A percentile compares a stretch with the other conserved stretches of the same genome.
These are phyloP conservation scores for Drosophila aldrichi DNA, from an alignment of 2,888 invertebrate genomes.

Conservation along the genomic window DNA sequence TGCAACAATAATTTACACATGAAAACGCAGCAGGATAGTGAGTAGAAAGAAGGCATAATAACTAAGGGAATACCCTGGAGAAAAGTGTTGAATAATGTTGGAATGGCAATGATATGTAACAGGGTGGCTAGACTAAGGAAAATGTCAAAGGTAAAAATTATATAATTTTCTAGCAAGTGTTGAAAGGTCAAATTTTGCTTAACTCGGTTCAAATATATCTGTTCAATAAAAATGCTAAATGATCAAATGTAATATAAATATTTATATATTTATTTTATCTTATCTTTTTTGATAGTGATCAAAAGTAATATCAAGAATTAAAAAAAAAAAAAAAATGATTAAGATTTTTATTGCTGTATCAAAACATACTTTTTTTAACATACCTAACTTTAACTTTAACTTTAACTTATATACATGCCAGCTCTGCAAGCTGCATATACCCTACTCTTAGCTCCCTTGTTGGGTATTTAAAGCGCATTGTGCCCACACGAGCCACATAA, in stretches of 20 bases:
- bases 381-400: too few relatives aligned
- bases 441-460: background rate
- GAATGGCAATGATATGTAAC: background rate
- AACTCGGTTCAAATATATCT: too few relatives aligned
- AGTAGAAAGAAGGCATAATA: background rate
- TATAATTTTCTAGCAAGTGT: too few relatives aligned
- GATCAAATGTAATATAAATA: too few relatives aligned
- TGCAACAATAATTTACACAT: constrained; percentile 61
- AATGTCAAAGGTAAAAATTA: background rate
- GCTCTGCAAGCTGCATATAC: background rate
- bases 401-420: background rate
- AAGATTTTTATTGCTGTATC: too few relatives aligned
- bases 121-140: background rate
- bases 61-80: constrained; percentile 15
- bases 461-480: constrained; percentile 43
- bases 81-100: background rate
- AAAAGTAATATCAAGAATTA: too few relatives aligned
- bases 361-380: too few relatives aligned
- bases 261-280: too few relatives aligned
- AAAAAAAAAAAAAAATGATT: too few relatives aligned
- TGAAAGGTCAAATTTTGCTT: too few relatives aligned
- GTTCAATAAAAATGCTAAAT: too few relatives aligned
- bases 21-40: constrained; percentile 32
- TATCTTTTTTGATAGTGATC: too few relatives aligned
- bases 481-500: constrained; percentile 48